Base-by-base conservation (phyloP, 2,113 vertebrate genomes). In the Nestor notabilis region DNA sequence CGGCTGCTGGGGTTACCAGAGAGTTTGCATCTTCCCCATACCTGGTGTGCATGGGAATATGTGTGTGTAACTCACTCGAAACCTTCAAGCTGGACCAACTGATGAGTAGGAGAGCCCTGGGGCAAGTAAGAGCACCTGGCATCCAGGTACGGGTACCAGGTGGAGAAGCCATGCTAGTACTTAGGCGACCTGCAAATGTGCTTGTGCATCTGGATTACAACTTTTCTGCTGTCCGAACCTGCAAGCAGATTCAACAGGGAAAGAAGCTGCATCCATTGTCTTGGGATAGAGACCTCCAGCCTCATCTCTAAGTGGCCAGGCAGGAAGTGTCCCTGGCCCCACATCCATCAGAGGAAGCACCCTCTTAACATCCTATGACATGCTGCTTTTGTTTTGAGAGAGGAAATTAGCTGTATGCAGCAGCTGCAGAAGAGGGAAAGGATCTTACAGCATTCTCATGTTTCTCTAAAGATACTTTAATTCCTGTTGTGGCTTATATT, bases 1-100 rank as follows among this genome's bases (percentile, higher is more conserved):
- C 2, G 6, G n/a, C 7, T 81, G 17, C 24, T 29, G 20, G 31
- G 4, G 7, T 21, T 43, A 11, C 7, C 12, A 7, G 27, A 52
- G 23, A 14, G 7, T 56, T 66, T 39, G 10, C 5, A 11, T 53
- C 23, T 65, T 68, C 63, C 47, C 23, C 9, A 35, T 9, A 58
- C 2, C 9, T n/a, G 16, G 2, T 23, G 27, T 71, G 23, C 1
- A 2, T 55, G 19, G 41, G 10, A 23, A 4, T 13, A 3, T 39
- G 10, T 28, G 13, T 17, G 12, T 27, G 7, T 21, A 80, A 81
- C 31, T 80, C n/a, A 33, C 13, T 43, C 53, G 23, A 8, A 77
- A 77, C 66, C 19, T 44, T 82, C 4, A 4, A 18, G n/a, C 17
- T 43, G 29, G 43, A 72, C 23, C 9, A 44, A 2, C 10, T 4